phyloP scores from a whole-genome alignment of 2,888 invertebrate species.

The Cerceris rybyensis region DNA sequence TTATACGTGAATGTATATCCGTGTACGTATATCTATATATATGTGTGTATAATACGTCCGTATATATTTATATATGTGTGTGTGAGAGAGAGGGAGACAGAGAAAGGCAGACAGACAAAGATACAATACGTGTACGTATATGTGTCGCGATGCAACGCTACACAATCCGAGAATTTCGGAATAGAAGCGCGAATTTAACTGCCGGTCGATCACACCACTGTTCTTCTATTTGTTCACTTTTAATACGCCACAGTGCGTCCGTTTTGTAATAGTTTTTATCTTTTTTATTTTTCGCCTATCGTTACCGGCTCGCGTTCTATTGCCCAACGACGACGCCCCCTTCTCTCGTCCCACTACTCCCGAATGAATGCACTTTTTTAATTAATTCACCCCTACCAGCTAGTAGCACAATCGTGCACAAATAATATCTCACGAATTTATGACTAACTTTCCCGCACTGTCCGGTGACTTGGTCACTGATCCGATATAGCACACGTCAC shows the following conservation, averaged over 20 bases:
- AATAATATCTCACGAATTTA: too few relatives aligned
- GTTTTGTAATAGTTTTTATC: not conserved
- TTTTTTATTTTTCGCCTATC: not conserved
- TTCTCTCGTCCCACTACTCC: too few relatives aligned
- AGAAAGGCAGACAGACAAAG: slow-evolving; percentile 44
- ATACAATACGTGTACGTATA: slow-evolving; percentile 40
- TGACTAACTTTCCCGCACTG: too few relatives aligned
- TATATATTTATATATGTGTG: slow-evolving; percentile 27
- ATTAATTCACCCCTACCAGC: too few relatives aligned
- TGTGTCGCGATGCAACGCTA: slow-evolving; percentile 52
- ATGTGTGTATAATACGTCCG: slow-evolving; percentile 16
- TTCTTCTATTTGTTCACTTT: slow-evolving; percentile 13
- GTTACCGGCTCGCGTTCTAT: too few relatives aligned
- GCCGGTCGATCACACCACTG: slow-evolving; percentile 39
- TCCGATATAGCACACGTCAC: too few relatives aligned
- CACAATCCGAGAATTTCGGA: slow-evolving; percentile 46
- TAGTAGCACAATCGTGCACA: too few relatives aligned
- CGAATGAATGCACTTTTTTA: too few relatives aligned
- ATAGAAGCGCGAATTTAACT: slow-evolving; percentile 38
- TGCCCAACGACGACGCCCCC: too few relatives aligned
- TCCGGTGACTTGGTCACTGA: too few relatives aligned
- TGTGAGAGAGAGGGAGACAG: slow-evolving; percentile 7
- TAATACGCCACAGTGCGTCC: not conserved
- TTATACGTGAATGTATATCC: slow-evolving; percentile 35
- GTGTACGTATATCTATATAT: slow-evolving; percentile 18